Evolutionary conservation across 2,113 vertebrate species (phyloP).

Genomic region (Mirza zaza): DNA sequence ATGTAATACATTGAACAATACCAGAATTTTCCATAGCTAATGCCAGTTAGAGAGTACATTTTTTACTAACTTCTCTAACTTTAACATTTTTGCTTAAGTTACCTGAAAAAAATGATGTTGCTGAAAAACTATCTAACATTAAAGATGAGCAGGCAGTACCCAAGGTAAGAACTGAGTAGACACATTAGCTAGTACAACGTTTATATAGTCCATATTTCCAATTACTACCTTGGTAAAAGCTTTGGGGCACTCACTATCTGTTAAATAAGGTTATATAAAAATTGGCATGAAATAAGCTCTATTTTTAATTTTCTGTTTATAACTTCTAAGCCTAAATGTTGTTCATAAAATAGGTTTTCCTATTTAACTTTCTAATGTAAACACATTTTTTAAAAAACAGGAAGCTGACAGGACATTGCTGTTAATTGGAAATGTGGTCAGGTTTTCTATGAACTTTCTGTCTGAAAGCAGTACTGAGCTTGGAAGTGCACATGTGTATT

Average conservation of each 20-base stretch:
- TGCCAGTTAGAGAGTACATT: not conserved
- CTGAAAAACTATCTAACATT: not conserved
- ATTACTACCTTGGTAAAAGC: slow-evolving; percentile 7
- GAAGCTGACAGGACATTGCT: slow-evolving; percentile 39
- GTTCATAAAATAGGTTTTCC: slow-evolving; percentile 12
- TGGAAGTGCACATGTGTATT: slow-evolving; percentile 59
- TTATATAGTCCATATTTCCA: not conserved
- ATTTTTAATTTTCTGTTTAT: not conserved
- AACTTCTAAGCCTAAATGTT: slow-evolving; percentile 34
- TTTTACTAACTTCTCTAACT: not conserved
- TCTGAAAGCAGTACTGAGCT: slow-evolving; percentile 48
- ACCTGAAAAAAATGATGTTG: not conserved
- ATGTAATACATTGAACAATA: not conserved
- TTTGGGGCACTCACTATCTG: not conserved
- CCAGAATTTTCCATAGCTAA: not conserved
- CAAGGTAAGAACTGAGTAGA: not conserved
- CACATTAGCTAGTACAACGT: not conserved
- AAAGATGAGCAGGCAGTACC: not conserved
- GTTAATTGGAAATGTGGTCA: slow-evolving; percentile 24
- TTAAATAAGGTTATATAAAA: slow-evolving; percentile 19
- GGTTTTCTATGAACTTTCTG: slow-evolving; percentile 51
- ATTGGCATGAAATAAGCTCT: not conserved
- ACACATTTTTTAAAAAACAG: slow-evolving; percentile 66
- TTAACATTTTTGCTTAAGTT: not conserved
- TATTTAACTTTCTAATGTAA: slow-evolving; percentile 53